Base-by-base conservation (phyloP, 2,888 invertebrate genomes). In the Drosophila suboccidentalis region DNA sequence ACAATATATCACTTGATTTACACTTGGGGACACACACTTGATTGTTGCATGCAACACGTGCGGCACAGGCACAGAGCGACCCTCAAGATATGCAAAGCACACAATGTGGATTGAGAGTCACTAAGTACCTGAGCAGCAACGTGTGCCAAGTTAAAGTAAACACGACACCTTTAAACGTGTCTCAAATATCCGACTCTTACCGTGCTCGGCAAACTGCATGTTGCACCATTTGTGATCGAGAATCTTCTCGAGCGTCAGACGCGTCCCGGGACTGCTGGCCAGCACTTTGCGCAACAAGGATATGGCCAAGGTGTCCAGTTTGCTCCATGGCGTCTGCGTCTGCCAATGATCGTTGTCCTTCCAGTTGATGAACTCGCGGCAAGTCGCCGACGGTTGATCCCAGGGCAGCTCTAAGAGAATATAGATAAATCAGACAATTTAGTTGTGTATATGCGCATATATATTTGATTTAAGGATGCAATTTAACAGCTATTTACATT, bases 391-490 rank as follows among this genome's bases (percentile, higher is more conserved):
- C 6, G 99, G 97, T 90, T 96, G 95, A 93, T 98, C 97, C 99
- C 99, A 99, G 47, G 99, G 98, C 86, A 99, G 93, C 93, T 99
- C 98, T 98, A 93, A 17, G 38, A 9, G 17, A 19, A 6, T 29
- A 6, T 38, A 54, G n/a, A 46, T n/a, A 54, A 34, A 26, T 1
- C 3, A 11, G 38, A 17, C 8, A 17, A 41, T 50, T n/a, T 39
- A 11, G 29, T 22, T n/a, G 8, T 29, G 6, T 10, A 32, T 9
- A 32, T 4, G 2, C 2, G 19, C 2, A 22, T 22, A 22, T 22
- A 22, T 22, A 0, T 22, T 22, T 4, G 22, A 0, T 22, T 22
- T 4, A 4, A 3, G 22, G 51, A 22, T 36, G 76, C 70, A 72
- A 55, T 17, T 50, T 46, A 41, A 19, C 51, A 75, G 44, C 50